Evolutionary conservation across 2,797 vertebrate genomes (phyloP), one percentile per base, ranked within the genome.

Genomic region (Buphagus erythrorhynchus): DNA sequence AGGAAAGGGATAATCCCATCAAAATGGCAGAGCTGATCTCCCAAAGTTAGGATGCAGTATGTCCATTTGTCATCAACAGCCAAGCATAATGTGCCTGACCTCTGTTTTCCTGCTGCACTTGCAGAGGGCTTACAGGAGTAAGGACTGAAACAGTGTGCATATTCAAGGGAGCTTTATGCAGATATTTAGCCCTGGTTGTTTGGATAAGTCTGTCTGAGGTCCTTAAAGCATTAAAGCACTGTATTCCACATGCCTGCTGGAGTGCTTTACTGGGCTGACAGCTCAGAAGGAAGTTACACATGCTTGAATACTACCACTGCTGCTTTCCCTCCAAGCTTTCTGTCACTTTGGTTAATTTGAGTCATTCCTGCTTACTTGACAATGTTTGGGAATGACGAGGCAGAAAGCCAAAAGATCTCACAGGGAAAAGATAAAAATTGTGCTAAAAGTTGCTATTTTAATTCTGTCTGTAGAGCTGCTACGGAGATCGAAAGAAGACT

Each of bases 401-500:
- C 16, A 54, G 42, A 45, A 92, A 75, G 33, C 26, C 58, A 42
- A 17, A 66, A 67, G 35, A 20, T 52, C 15, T 69, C 26, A 8
- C 4, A 43, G 42, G 48, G 52, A 79, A 84, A 86, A 84, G 20
- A 48, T 18, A 13, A 59, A 74, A 63, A 10, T 8, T 42, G 31
- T 45, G 31, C 45, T 92, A 19, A 55, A 51, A 51, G 17, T 45
- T 75, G 45, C 13, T 75, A 0, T 28, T 86, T 77, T 59, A 52
- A 16, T 57, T 88, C 61, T 92, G 42, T 65, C 54, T 72, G 9
- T 96, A 99, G 99, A 98, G 89, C 78, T 98, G 98, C 97, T 99
- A 98, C 11, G 97, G 98, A 21, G 99, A 99, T 79, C 97, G 86
- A 88, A 99, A 99, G 98, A 99, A 99, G 97, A 98, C 98, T 52